A percentile compares a stretch with the other conserved stretches of the same genome.
These are phyloP conservation scores for Eumacrocentrus americanus DNA, from an alignment of 2,888 invertebrate species.

Conservation along the genomic window DNA sequence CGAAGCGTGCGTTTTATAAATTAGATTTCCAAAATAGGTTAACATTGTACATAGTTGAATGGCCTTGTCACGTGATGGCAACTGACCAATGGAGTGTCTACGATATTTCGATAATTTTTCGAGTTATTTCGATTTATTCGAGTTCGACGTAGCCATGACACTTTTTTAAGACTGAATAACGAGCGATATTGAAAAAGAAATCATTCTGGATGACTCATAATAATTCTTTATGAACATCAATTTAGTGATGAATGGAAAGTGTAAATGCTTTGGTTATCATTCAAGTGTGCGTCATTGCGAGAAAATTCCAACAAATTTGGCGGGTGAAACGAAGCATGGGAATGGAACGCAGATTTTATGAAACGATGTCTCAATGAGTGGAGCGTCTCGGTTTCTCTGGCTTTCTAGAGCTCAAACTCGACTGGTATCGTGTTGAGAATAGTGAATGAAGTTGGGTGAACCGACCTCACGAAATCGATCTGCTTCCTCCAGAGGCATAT, in stretches of 20 bases:
- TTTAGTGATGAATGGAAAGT: too few relatives aligned
- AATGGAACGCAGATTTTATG: constrained; percentile 2
- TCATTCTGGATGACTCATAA: too few relatives aligned
- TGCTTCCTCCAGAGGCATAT: too few relatives aligned
- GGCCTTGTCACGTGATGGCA: neutral
- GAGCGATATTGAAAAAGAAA: too few relatives aligned
- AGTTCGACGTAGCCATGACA: too few relatives aligned
- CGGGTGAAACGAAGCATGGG: constrained; percentile 21
- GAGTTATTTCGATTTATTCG: too few relatives aligned
- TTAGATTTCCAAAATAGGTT: constrained; percentile 13
- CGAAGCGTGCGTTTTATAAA: neutral
- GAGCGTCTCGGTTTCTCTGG: neutral
- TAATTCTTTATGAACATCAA: too few relatives aligned
- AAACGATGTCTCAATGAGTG: neutral
- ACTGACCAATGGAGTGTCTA: neutral
- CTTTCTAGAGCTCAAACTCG: neutral
- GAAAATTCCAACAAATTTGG: constrained; percentile 9
- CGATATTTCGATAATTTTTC: too few relatives aligned
- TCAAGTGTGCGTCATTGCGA: too few relatives aligned
- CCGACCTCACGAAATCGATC: constrained; percentile 15
- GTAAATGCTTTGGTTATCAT: too few relatives aligned
- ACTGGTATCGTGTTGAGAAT: constrained; percentile 18
- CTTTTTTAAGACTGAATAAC: too few relatives aligned
- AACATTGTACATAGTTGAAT: constrained; percentile 4
- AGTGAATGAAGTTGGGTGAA: constrained; percentile 18